Evolutionary conservation across 2,113 vertebrate genomes (phyloP), one percentile per base, ranked within the genome.

Genomic region (Deroptyus accipitrinus): DNA sequence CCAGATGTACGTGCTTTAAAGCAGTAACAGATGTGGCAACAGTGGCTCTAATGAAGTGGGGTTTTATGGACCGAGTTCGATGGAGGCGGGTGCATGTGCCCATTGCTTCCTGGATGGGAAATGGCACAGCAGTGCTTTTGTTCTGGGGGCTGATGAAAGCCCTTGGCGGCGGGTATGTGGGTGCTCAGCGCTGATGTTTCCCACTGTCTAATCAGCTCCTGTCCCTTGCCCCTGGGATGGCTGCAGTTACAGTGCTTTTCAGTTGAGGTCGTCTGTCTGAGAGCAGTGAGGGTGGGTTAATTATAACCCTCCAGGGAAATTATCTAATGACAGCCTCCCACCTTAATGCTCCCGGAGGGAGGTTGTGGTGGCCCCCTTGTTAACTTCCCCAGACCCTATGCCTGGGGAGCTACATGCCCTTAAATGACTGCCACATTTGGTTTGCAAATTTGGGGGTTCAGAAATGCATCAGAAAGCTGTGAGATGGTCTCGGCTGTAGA

Each of bases 1-100:
- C 74, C 93, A 93, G 92, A 90, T 91, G 39, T 75, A 69, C 13
- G 11, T 87, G 61, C 87, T 92, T 91, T 94, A 94, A 96, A 96
- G 84, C 79, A 81, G 44, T 92, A 84, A 89, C 86, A 96, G 93
- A 94, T 96, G 94, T 94, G 51, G 83, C 48, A 80, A 41, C 59
- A 75, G 73, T 92, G 77, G 51, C 67, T 91, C 59, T 84, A 74
- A 87, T 79, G 80, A 92, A 84, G 23, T 52, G 44, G 42, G 44
- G 67, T 85, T 94, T 92, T 82, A 90, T 80, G 77, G 86, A 86
- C 30, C 11, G 17, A 86, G 37, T 17, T 16, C 1, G 1, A 35
- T 80, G 79, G 73, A 67, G 89, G 63, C 3, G 48, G n/a, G 33
- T 39, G 33, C 0, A 1, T 63, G 59, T 70, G 54, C 79, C 49